Percentiles rank a stretch among this genome's conserved stretches.
Conservation (phyloP, 2,888 invertebrate genomes). For the Callyntrura sp. region DNA sequence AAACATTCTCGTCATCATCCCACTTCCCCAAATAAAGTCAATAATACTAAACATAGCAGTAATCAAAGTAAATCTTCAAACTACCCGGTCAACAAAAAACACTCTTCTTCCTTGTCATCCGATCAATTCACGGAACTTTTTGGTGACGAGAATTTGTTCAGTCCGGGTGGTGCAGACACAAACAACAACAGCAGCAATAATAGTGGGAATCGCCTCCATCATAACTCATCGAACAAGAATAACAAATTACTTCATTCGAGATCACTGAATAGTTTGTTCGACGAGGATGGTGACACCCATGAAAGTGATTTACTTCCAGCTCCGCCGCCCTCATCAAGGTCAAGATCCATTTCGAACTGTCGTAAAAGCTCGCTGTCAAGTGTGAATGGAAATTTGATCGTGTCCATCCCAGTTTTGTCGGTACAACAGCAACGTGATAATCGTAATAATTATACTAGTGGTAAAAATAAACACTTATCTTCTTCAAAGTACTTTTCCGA, state of each 20-base stretch:
- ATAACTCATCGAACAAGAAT: conserved; percentile 21
- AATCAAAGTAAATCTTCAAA: conserved; percentile 36
- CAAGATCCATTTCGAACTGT: conserved; percentile 30
- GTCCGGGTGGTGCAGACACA: conserved; percentile 8
- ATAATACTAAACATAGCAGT: conserved; percentile 46
- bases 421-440: conserved; percentile 39
- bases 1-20: conserved; percentile 36
- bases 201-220: not conserved
- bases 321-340: conserved; percentile 49
- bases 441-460: not conserved
- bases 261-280: conserved; percentile 68
- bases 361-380: conserved; percentile 59
- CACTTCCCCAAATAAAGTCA: conserved; percentile 31
- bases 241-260: conserved; percentile 67
- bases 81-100: conserved; percentile 67
- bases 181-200: conserved; percentile 55
- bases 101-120: conserved; percentile 64
- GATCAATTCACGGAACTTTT: conserved; percentile 78
- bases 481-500: conserved; percentile 42
- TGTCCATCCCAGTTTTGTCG: conserved; percentile 68
- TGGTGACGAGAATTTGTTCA: conserved; percentile 78
- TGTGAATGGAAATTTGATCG: conserved; percentile 61
- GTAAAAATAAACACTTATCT: conserved; percentile 29
- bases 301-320: conserved; percentile 15
- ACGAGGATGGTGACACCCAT: conserved; percentile 56